phyloP scores from a whole-genome alignment of 2,888 invertebrate genomes.

The Dione vanillae region DNA sequence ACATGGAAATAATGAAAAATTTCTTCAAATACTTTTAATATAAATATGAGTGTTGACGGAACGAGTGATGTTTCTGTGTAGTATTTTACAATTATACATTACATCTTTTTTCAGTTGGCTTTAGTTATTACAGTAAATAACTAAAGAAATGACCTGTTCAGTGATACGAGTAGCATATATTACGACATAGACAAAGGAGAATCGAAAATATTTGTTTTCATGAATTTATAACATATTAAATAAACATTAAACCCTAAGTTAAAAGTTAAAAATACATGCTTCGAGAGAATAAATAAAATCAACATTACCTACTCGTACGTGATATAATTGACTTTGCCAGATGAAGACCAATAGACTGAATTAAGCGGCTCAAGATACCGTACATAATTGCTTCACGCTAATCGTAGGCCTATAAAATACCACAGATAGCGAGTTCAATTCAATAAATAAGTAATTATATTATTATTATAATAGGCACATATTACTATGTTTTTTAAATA shows the following conservation, averaged over 20 bases:
- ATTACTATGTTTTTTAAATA: too few species aligned
- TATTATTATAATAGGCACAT: too few species aligned
- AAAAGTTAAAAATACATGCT: too few species aligned
- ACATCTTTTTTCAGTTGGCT: not conserved
- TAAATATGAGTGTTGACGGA: not conserved
- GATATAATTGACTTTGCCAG: conserved; percentile 13
- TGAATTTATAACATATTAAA: too few species aligned
- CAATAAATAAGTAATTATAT: too few species aligned
- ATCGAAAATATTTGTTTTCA: too few species aligned
- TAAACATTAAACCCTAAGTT: too few species aligned
- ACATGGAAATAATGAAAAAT: not conserved
- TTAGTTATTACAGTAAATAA: not conserved
- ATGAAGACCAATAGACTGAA: conserved; percentile 7
- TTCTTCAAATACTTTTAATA: too few species aligned
- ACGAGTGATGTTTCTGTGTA: not conserved
- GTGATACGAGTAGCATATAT: not conserved
- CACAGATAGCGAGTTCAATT: not conserved
- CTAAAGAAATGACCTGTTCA: not conserved
- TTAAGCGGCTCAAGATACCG: conserved; percentile 9
- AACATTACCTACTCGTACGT: not conserved
- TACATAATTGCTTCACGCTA: conserved; percentile 7
- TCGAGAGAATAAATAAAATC: not conserved
- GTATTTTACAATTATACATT: not conserved
- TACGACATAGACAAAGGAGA: not conserved
- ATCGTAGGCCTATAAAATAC: not conserved